phyloP scores from a whole-genome alignment of 1,140 invertebrate species.

The Chironomus tepperi region DNA sequence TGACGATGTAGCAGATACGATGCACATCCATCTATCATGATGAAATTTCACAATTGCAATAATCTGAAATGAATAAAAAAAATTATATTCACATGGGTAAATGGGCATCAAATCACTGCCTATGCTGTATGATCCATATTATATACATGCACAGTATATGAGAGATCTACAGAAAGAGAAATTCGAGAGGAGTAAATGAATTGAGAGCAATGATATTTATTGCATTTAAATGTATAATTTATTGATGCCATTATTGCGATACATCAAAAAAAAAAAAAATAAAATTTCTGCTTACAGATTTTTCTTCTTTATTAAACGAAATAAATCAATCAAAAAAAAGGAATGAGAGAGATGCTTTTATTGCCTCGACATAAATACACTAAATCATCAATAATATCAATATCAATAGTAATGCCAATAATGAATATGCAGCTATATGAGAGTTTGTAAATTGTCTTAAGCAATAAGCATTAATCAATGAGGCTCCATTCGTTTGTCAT shows the following conservation, averaged over 20 bases:
- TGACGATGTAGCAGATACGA: not conserved
- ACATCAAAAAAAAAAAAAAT: constrained; percentile 24
- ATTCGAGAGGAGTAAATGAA: not conserved
- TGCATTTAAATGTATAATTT: constrained; percentile 19
- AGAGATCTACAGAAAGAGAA: not conserved
- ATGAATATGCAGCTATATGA: not conserved
- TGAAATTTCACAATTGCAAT: not conserved
- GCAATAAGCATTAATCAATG: constrained; percentile 11
- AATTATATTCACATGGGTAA: too few relatives aligned
- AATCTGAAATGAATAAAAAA: too few relatives aligned
- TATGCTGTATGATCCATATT: too few relatives aligned
- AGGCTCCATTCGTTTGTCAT: not conserved
- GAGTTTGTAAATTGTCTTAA: not conserved
- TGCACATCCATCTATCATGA: not conserved
- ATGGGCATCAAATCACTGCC: too few relatives aligned
- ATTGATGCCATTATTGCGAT: constrained; percentile 17
- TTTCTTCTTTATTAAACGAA: not conserved
- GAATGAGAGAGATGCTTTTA: not conserved
- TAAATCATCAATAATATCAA: not conserved
- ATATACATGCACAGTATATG: not conserved
- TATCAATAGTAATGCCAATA: not conserved
- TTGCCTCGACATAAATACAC: constrained; percentile 1
- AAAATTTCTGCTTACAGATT: too few relatives aligned
- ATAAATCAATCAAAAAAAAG: constrained; percentile 21
- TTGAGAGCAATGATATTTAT: constrained; percentile 13